phyloP scores from a whole-genome alignment of 2,113 vertebrate genomes.

The Mirounga angustirostris region DNA sequence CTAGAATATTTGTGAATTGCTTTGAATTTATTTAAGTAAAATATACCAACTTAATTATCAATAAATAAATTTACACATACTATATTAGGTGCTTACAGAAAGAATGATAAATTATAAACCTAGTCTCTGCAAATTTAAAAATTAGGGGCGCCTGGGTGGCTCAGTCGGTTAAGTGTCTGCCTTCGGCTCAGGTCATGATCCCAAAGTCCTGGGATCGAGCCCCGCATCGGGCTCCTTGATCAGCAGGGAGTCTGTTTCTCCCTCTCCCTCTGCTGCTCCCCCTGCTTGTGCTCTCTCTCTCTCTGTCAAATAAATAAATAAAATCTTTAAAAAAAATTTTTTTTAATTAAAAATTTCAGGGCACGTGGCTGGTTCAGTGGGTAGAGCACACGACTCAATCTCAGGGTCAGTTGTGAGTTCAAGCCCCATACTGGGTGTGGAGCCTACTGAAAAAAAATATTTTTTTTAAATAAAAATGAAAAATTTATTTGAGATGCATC shows the following conservation, averaged over 20 bases:
- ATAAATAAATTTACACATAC: neutral
- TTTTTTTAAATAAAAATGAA: neutral
- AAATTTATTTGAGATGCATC: slow-evolving; percentile 22
- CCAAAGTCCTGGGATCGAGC: too few relatives aligned
- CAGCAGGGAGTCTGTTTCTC: too few relatives aligned
- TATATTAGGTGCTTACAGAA: slow-evolving; percentile 20
- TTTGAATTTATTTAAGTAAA: slow-evolving; percentile 43
- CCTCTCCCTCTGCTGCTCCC: too few relatives aligned
- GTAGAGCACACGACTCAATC: neutral
- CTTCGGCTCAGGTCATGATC: too few relatives aligned
- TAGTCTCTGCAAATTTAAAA: neutral
- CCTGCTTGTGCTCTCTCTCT: too few relatives aligned
- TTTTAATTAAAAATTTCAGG: neutral
- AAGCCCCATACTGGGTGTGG: neutral
- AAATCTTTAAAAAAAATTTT: too few relatives aligned
- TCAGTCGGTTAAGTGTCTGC: neutral
- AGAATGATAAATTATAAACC: slow-evolving; percentile 10
- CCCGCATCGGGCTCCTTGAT: too few relatives aligned
- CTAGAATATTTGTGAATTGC: neutral
- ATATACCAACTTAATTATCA: neutral
- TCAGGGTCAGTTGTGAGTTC: neutral
- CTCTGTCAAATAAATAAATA: too few relatives aligned
- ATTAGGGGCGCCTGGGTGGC: neutral
- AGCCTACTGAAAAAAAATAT: neutral
- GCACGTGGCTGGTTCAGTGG: neutral